phyloP scores from a whole-genome alignment of 2,113 vertebrate genomes.

The Tiliqua scincoides region DNA sequence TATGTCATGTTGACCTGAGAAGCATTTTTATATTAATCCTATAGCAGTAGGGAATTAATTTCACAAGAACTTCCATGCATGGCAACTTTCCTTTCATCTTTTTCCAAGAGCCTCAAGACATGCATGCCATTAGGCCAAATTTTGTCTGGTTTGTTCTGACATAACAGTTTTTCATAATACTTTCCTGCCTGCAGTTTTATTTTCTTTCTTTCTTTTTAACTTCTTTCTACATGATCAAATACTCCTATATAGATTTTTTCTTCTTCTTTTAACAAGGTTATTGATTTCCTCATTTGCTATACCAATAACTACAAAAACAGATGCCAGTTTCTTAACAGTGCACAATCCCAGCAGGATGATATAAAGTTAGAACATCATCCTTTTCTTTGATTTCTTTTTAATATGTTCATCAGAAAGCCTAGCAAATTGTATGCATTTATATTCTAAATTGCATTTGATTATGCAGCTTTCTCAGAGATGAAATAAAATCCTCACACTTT shows the following conservation, averaged over 20 bases:
- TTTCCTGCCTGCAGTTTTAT: background rate
- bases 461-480: background rate
- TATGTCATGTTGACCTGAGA: background rate
- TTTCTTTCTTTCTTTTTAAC: background rate
- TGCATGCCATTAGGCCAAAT: background rate
- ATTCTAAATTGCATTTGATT: background rate
- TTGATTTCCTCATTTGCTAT: background rate
- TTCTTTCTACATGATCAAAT: background rate
- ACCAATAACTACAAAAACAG: background rate
- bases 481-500: background rate
- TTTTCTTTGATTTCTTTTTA: background rate
- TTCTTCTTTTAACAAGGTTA: background rate
- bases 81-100: conserved; percentile 8
- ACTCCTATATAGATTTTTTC: background rate
- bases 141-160: background rate
- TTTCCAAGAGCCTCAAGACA: background rate
- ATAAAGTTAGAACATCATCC: background rate
- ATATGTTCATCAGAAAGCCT: background rate
- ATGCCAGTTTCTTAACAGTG: background rate
- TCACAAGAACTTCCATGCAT: conserved; percentile 1
- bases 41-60: conserved; percentile 12
- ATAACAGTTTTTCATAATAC: background rate
- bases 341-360: background rate
- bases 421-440: background rate
- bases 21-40: background rate